Evolutionary conservation across 1,140 invertebrate species (phyloP).

Genomic region (Drosophila serrata): DNA sequence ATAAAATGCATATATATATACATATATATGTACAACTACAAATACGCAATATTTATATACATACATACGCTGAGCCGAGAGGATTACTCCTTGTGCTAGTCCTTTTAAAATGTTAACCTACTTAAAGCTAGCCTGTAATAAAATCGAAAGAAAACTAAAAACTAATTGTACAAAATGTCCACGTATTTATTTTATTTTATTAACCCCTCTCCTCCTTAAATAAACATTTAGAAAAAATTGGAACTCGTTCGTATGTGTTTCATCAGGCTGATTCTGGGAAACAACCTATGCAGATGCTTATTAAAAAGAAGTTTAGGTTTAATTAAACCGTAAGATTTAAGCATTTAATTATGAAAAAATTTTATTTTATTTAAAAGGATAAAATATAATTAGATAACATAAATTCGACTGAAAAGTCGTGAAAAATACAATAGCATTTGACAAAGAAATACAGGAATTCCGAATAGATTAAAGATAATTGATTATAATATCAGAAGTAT

Average conservation of each 20-base stretch:
- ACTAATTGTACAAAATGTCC: slow-evolving; percentile 52
- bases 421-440: too few relatives aligned
- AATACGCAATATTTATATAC: slow-evolving; percentile 62
- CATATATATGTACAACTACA: slow-evolving; percentile 21
- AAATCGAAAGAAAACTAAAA: slow-evolving; percentile 37
- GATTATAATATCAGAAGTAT: too few relatives aligned
- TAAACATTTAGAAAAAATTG: slow-evolving; percentile 44
- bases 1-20: slow-evolving; percentile 23
- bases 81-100: slow-evolving; percentile 76
- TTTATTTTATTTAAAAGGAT: too few relatives aligned
- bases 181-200: slow-evolving; percentile 51
- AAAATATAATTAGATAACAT: too few relatives aligned
- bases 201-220: slow-evolving; percentile 22
- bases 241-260: slow-evolving; percentile 1
- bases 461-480: too few relatives aligned
- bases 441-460: too few relatives aligned
- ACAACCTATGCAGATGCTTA: not conserved
- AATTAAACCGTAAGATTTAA: not conserved
- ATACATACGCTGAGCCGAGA: slow-evolving; percentile 69
- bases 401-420: too few relatives aligned
- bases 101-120: slow-evolving; percentile 66
- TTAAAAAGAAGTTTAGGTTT: not conserved
- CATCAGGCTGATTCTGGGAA: slow-evolving; percentile 3
- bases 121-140: slow-evolving; percentile 53
- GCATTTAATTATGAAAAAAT: not conserved